These are phyloP conservation scores for Erpobdella octoculata DNA, from an alignment of 2,888 invertebrate genomes.

Conservation along the genomic window DNA sequence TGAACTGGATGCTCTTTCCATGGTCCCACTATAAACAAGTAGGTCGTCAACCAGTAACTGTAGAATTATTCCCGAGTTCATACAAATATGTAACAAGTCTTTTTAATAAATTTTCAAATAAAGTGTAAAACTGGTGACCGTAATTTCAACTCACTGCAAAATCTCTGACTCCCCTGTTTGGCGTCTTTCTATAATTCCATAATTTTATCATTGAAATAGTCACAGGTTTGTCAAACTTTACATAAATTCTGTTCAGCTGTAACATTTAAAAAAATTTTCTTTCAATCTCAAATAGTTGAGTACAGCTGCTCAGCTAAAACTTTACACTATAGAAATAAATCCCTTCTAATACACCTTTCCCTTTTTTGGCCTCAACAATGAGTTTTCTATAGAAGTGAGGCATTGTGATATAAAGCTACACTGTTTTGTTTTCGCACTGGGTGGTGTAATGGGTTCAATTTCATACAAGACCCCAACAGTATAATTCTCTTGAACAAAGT, in stretches of 20 bases:
- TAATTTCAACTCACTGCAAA: conserved; percentile 64
- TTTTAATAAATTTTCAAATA: background rate
- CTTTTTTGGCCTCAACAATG: no score
- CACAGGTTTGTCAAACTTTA: conserved; percentile 70
- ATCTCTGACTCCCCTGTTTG: conserved; percentile 70
- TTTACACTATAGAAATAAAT: no score
- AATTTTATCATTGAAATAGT: conserved; percentile 67
- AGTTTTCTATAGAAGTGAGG: no score
- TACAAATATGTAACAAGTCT: background rate
- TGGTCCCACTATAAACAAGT: conserved; percentile 67
- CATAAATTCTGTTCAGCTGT: conserved; percentile 64
- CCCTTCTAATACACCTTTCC: no score
- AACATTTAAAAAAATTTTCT: conserved; percentile 33
- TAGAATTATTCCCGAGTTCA: conserved; percentile 38
- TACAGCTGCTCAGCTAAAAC: no score
- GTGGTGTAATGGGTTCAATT: no score
- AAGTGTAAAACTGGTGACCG: background rate
- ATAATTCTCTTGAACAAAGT: no score
- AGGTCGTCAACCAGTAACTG: conserved; percentile 74
- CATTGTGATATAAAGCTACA: no score
- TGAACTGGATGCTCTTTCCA: conserved; percentile 51
- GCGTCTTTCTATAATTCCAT: conserved; percentile 77
- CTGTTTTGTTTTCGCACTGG: no score
- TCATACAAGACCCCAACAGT: no score
- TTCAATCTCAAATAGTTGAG: no score